These are phyloP conservation scores for Tetramorium bicarinatum DNA, from an alignment of 2,888 invertebrate genomes.

Conservation along the genomic window DNA sequence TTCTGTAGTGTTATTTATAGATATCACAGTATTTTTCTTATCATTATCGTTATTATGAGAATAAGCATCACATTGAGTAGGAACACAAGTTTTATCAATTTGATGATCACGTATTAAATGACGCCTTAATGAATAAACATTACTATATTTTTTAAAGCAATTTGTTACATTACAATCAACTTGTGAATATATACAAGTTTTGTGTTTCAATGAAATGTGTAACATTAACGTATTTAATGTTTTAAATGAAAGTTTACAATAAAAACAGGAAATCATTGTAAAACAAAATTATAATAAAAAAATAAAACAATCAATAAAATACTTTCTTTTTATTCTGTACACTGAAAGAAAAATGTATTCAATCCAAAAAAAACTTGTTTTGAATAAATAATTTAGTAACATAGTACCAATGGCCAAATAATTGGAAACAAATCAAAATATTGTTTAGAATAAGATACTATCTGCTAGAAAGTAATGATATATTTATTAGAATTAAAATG, in stretches of 20 bases:
- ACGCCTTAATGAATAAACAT: not conserved
- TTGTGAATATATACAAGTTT: not conserved
- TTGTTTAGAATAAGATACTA: too few species aligned
- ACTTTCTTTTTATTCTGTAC: too few species aligned
- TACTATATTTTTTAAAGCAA: not conserved
- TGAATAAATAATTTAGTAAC: too few species aligned
- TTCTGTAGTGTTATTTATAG: not conserved
- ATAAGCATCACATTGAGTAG: not conserved
- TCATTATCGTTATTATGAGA: not conserved
- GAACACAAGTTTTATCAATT: not conserved
- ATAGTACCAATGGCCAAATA: too few species aligned
- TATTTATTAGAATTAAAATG: not conserved
- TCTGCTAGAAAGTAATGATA: not conserved
- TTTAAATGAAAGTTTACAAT: not conserved
- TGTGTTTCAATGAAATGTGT: slow-evolving; percentile 3
- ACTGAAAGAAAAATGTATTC: too few species aligned
- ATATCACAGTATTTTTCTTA: not conserved
- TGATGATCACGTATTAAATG: slow-evolving; percentile 14
- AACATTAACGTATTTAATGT: not conserved
- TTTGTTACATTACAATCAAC: not conserved
- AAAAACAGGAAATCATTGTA: not conserved
- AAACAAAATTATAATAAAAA: too few species aligned
- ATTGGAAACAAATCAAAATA: too few species aligned
- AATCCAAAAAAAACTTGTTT: too few species aligned
- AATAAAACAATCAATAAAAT: too few species aligned